A percentile compares a stretch with the other conserved stretches of the same genome.
Conservation (phyloP, 2,797 vertebrate species). For the Pagetopsis macropterus region DNA sequence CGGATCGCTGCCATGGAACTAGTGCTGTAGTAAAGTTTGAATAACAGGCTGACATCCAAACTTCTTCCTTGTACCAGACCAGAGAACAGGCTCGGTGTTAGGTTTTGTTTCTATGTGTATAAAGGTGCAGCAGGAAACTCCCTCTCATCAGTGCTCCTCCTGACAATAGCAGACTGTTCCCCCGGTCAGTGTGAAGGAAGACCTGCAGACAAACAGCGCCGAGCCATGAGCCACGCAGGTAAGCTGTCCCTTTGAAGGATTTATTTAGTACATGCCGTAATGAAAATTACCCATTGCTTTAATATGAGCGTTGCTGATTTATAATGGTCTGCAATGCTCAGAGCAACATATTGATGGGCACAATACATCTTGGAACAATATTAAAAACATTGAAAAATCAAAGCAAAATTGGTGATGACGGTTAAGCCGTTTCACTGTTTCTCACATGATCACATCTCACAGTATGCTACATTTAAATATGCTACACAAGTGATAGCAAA, state of each 20-base stretch:
- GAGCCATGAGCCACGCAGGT: conserved; percentile 79
- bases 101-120: conserved; percentile 34
- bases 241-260: conserved; percentile 38
- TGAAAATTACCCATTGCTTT: conserved; percentile 23
- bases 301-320: conserved; percentile 10
- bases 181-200: conserved; percentile 39
- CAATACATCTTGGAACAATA: background rate
- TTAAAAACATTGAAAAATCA: background rate
- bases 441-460: background rate
- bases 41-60: background rate
- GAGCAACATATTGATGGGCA: conserved; percentile 5
- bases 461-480: background rate
- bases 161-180: conserved; percentile 56
- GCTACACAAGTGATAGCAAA: background rate
- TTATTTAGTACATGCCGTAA: conserved; percentile 10
- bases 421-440: background rate
- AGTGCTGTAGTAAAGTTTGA: background rate
- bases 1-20: background rate
- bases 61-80: conserved; percentile 6
- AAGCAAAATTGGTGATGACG: background rate
- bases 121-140: conserved; percentile 64
- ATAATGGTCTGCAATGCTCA: background rate
- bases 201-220: conserved; percentile 42
- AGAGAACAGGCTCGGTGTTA: background rate
- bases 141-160: conserved; percentile 62